Conservation (phyloP, 2,797 vertebrate species). For the Hypotaenidia philippensis region DNA sequence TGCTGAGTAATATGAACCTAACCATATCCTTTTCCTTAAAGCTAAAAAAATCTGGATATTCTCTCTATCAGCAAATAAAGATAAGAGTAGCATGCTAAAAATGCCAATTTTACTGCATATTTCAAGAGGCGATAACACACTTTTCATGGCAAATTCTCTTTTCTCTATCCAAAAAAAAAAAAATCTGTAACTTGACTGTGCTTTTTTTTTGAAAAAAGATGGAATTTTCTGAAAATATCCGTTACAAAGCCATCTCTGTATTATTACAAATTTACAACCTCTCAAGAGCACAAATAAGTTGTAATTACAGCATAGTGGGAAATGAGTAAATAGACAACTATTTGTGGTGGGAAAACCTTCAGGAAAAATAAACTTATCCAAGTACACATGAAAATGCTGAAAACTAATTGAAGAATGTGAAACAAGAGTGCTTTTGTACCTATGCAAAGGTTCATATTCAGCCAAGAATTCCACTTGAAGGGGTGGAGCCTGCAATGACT, state of each 20-base stretch:
- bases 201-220: conserved; percentile 40
- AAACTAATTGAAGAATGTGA: conserved; percentile 46
- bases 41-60: conserved; percentile 79
- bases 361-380: conserved; percentile 27
- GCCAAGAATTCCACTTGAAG: conserved; percentile 46
- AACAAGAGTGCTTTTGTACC: conserved; percentile 48
- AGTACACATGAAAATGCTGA: conserved; percentile 27
- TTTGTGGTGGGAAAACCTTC: conserved; percentile 34
- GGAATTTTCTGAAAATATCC: conserved; percentile 70
- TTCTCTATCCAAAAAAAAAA: conserved; percentile 13
- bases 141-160: conserved; percentile 74
- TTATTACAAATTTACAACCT: conserved; percentile 43
- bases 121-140: conserved; percentile 75
- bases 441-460: conserved; percentile 44
- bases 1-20: conserved; percentile 68
- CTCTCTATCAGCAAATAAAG: conserved; percentile 85
- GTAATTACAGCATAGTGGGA: conserved; percentile 28
- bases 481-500: conserved; percentile 30
- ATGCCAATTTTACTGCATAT: conserved; percentile 77
- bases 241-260: conserved; percentile 36
- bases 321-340: conserved; percentile 42
- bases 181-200: conserved; percentile 41
- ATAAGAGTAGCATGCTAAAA: conserved; percentile 82
- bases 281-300: conserved; percentile 51
- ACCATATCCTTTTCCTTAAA: conserved; percentile 66